Evolutionary conservation across 1,140 invertebrate species (phyloP), one percentile per base, ranked within the genome.

Genomic region (Palaemon carinicauda): DNA sequence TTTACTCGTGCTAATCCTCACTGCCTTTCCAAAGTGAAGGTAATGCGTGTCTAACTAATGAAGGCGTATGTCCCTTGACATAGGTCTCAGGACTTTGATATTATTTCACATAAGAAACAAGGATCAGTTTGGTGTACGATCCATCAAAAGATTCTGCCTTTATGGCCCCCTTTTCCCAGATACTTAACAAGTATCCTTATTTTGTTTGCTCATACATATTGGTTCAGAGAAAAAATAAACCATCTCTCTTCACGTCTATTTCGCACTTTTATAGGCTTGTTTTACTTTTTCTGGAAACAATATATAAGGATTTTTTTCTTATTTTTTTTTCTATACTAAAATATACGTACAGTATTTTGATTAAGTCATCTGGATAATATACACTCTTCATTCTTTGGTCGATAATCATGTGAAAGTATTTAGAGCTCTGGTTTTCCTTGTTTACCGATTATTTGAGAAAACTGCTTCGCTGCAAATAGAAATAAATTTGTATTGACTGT

Each of bases 1-100:
- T 82, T 82, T 82, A 74, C 74, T 41, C 41, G 71, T 51, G 71
- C 81, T 82, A 82, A 82, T 82, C 81, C 81, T 82, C 81, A 82
- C 81, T 69, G 50, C 81, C 52, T 82, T 82, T 82, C 81, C 81
- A 65, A 73, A 82, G 81, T 53, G 65, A 29, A 74, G 69, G 81
- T 82, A 74, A 82, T 74, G 81, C 81, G 21, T 27, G n/a, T 41
- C 41, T 33, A 7, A 27, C 12, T 19, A 52, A 24, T 5, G 24
- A 53, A 73, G 69, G 65, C 71, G 27, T 52, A n/a, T 9, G 31
- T 52, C 14, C 60, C 12, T 19, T 29, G 19, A 1, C 19, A 17
- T 1, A 7, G 27, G 21, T 4, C 9, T 41, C 12, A 9, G 41
- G 41, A 41, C 41, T 12, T 41, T 41, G 41, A 41, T 41, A 41